A percentile compares a stretch with the other conserved stretches of the same genome.
phyloP scores from a whole-genome alignment of 2,797 vertebrate genomes.

The Chromis chromis region DNA sequence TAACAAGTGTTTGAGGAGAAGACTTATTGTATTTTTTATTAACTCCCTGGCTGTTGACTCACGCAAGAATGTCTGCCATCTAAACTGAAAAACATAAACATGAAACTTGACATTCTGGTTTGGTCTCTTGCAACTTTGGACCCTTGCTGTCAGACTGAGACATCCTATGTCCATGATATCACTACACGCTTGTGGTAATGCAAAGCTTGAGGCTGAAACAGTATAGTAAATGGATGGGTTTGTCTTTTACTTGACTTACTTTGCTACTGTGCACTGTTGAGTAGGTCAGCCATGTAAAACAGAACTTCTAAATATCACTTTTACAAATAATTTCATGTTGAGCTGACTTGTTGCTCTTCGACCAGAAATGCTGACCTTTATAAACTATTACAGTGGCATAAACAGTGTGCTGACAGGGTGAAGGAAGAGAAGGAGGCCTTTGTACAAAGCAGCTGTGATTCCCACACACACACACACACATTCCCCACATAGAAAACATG shows the following conservation, averaged over 20 bases:
- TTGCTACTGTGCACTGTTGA: background rate
- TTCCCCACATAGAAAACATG: constrained; percentile 10
- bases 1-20: background rate
- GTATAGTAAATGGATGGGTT: background rate
- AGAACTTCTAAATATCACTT: background rate
- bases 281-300: background rate
- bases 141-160: background rate
- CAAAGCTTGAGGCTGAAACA: background rate
- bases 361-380: constrained; percentile 32
- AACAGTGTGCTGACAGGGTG: constrained; percentile 24
- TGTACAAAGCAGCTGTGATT: constrained; percentile 35
- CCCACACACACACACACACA: constrained; percentile 25
- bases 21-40: background rate
- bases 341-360: background rate
- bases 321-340: background rate
- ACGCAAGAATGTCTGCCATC: background rate
- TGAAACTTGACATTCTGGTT: constrained; percentile 3
- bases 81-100: constrained; percentile 12
- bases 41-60: background rate
- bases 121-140: background rate
- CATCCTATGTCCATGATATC: background rate
- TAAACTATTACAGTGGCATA: constrained; percentile 23
- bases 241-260: background rate
- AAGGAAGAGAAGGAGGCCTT: constrained; percentile 49
- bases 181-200: constrained; percentile 1